Base-by-base conservation (phyloP, 2,888 invertebrate species). In the Macrophya alboannulata region DNA sequence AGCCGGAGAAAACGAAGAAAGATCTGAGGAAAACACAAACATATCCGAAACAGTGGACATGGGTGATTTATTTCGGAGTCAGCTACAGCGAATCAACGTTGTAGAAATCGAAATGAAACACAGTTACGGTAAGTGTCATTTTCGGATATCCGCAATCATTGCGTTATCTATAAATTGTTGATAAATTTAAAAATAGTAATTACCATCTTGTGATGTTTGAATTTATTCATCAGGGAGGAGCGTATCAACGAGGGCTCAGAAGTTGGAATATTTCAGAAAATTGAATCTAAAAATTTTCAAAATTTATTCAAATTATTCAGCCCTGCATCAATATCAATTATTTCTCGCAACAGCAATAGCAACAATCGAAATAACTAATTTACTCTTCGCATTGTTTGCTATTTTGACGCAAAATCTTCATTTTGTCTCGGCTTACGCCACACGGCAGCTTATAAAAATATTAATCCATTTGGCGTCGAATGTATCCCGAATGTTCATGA, bases 251-350 rank as follows among this genome's bases (percentile, higher is more conserved):
- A n/a, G 10, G 12, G 81, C 81, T 59, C n/a, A 40, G 15, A 62
- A 81, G n/a, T 62, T 81, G 31, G 81, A 81, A 37, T 15, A 15
- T 62, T 40, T 65, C 0, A 62, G 81, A 40, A 51, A 81, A 62
- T 40, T 81, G 40, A 81, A 65, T 45, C 17, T 62, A 12, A 59
- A 62, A 81, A 65, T 81, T 0, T 43, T 45, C 43, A 45, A 81
- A 43, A 65, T 65, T 6, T 51, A 81, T 62, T 59, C 62, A 17
- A 65, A 43, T 55, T 45, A 62, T 81, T 62, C 81, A 15, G 81
- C 81, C 25, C 40, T 81, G 62, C 62, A 81, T 40, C 62, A 81
- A 25, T 62, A 43, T 45, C 81, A 81, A 40, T 62, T 81, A 81
- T 45, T 81, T 45, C 15, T 81, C 37, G 40, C 81, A 25, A 81